A percentile compares a stretch with the other conserved stretches of the same genome.
These are phyloP conservation scores for Diaperis boleti DNA, from an alignment of 2,888 invertebrate species.

Conservation along the genomic window DNA sequence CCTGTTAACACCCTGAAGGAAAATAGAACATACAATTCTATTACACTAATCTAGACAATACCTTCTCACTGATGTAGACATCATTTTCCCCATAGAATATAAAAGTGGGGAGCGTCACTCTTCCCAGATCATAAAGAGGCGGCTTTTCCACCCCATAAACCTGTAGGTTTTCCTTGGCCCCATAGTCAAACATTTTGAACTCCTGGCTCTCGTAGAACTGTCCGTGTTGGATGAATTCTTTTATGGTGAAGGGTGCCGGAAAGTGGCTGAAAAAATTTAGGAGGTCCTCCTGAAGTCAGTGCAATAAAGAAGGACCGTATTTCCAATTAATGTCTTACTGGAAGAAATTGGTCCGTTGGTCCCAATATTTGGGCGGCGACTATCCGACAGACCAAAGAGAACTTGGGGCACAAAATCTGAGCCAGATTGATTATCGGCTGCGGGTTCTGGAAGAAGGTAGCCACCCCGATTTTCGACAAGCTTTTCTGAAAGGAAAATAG, in stretches of 20 bases:
- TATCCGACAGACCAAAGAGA: background rate
- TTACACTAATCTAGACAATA: background rate
- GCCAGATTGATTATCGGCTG: background rate
- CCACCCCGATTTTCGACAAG: background rate
- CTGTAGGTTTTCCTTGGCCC: background rate
- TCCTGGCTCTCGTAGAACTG: background rate
- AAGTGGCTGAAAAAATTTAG: background rate
- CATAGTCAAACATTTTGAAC: conserved; percentile 6
- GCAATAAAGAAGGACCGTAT: background rate
- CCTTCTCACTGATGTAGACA: background rate
- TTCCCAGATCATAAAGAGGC: conserved; percentile 1
- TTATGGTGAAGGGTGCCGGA: background rate
- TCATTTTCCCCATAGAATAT: background rate
- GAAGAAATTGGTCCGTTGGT: background rate
- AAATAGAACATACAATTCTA: background rate
- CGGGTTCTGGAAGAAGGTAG: background rate
- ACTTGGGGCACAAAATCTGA: background rate
- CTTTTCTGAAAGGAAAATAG: background rate
- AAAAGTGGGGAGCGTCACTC: background rate
- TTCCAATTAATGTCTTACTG: background rate
- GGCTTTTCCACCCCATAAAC: conserved; percentile 1
- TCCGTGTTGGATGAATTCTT: background rate
- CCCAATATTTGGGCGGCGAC: background rate
- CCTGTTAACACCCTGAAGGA: background rate
- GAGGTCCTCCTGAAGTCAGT: background rate